Evolutionary conservation across 2,797 vertebrate species (phyloP).

Genomic region (Pyrocephalus nanus): DNA sequence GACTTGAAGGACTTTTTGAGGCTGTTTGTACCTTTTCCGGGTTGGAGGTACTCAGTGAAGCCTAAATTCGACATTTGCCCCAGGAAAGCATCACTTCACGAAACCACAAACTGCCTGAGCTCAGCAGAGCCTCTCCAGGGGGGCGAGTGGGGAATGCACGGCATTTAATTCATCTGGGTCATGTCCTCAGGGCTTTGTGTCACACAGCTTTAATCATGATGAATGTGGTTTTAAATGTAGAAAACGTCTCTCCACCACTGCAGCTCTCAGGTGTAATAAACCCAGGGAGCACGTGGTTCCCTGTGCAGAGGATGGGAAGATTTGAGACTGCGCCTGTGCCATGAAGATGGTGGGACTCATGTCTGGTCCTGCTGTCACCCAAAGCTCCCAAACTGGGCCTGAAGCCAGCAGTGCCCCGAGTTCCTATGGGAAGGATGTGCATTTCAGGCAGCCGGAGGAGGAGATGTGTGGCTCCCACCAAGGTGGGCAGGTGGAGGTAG

Average conservation of each 20-base stretch:
- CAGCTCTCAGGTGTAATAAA: neutral
- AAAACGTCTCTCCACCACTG: neutral
- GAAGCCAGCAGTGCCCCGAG: too few relatives aligned
- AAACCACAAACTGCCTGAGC: neutral
- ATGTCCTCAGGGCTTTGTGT: neutral
- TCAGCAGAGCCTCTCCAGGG: neutral
- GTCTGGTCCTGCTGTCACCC: too few relatives aligned
- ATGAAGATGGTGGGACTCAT: neutral
- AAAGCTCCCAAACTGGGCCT: too few relatives aligned
- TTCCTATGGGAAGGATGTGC: fast-evolving
- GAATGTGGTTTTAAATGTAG: neutral
- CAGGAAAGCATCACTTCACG: neutral
- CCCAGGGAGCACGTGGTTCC: fast-evolving
- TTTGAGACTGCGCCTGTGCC: fast-evolving
- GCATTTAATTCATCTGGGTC: neutral
- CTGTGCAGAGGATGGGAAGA: neutral
- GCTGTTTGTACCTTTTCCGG: neutral
- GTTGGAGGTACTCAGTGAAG: neutral
- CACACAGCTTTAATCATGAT: neutral
- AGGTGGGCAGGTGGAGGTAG: neutral
- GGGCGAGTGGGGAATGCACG: fast-evolving
- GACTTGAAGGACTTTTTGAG: neutral
- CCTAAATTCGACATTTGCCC: neutral
- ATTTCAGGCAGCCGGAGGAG: neutral
- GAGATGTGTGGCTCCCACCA: fast-evolving